Percentiles rank a stretch among this genome's conserved stretches.
Conservation (phyloP, 2,797 vertebrate genomes). For the Triplophysa yarkandensis region DNA sequence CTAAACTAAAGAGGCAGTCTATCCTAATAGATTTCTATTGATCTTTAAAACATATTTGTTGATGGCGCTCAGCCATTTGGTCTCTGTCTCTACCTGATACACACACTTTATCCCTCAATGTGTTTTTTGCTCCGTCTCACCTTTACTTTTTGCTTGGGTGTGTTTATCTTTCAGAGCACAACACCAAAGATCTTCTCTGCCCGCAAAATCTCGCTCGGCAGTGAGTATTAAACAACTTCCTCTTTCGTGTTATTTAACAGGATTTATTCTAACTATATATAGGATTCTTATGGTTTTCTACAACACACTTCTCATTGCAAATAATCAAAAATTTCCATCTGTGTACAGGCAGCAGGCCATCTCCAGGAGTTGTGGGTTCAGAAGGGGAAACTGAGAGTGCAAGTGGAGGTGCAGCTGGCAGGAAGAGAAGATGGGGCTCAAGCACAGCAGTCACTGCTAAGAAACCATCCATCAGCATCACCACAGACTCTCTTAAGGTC, state of each 20-base stretch:
- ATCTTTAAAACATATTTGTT: constrained; percentile 20
- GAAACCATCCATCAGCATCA: constrained; percentile 92
- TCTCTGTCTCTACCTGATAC: constrained; percentile 45
- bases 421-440: constrained; percentile 90
- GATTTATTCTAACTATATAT: background rate
- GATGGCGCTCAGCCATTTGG: constrained; percentile 43
- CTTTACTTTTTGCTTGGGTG: constrained; percentile 61
- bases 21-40: constrained; percentile 56
- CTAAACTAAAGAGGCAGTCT: constrained; percentile 62
- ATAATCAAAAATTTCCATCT: background rate
- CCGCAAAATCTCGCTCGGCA: constrained; percentile 87
- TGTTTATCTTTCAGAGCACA: constrained; percentile 75
- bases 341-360: constrained; percentile 69
- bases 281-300: background rate
- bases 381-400: constrained; percentile 74
- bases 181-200: constrained; percentile 84
- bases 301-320: background rate
- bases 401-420: constrained; percentile 70
- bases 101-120: background rate
- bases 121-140: constrained; percentile 58
- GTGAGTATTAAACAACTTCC: constrained; percentile 75
- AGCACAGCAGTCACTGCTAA: constrained; percentile 87
- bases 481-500: constrained; percentile 91
- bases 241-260: background rate
- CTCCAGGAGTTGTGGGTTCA: constrained; percentile 60